phyloP scores from a whole-genome alignment of 30 jellyfish, hydroid and myxozoan genomes.

The Euphysa ruthae region DNA sequence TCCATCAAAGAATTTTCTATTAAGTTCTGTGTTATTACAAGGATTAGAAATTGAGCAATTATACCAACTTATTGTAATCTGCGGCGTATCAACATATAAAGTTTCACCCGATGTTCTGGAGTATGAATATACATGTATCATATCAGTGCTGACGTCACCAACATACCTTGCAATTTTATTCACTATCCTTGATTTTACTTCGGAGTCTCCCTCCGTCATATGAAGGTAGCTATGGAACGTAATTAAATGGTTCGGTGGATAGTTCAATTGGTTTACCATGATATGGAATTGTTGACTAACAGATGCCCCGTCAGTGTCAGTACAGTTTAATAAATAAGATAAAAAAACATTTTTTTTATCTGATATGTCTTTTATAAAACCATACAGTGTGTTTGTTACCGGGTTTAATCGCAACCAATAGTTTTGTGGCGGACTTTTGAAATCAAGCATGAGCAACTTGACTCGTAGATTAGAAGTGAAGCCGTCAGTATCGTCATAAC shows the following conservation, averaged over 20 bases:
- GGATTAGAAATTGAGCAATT: constrained; percentile 36
- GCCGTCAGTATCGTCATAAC: constrained; percentile 57
- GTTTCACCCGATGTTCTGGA: constrained; percentile 1
- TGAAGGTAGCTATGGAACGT: not conserved
- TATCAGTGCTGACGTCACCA: not conserved
- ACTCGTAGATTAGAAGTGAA: constrained; percentile 24
- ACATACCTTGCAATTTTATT: not conserved
- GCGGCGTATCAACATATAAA: no score
- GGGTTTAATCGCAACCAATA: constrained; percentile 24
- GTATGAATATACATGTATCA: not conserved
- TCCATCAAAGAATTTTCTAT: not conserved
- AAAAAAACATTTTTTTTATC: not conserved
- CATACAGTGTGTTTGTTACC: not conserved
- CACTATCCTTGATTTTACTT: not conserved
- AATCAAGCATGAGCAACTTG: not conserved
- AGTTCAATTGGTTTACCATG: not conserved
- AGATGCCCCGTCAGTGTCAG: not conserved
- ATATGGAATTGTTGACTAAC: constrained; percentile 13
- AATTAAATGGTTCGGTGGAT: not conserved
- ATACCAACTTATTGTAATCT: constrained; percentile 35
- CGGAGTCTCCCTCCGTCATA: not conserved
- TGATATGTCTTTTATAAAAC: constrained; percentile 8
- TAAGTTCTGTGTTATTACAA: not conserved
- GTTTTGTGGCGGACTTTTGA: not conserved
- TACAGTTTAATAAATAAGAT: not conserved